Evolutionary conservation across 2,888 invertebrate genomes (phyloP).

Genomic region (Drosophila colorata): DNA sequence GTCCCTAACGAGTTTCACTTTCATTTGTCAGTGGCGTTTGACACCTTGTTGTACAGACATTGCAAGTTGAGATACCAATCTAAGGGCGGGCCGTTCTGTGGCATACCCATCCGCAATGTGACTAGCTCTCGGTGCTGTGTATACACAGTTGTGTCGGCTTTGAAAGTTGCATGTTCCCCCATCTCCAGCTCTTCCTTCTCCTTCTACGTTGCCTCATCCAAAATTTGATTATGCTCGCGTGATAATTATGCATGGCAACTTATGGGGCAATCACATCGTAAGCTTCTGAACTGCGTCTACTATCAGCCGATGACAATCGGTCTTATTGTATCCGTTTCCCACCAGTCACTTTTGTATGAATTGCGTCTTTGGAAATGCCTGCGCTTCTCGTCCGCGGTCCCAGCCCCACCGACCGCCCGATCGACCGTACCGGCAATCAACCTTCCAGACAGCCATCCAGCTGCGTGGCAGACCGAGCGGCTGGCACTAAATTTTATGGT

Average conservation of each 20-base stretch:
- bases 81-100: conserved; percentile 14
- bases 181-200: background rate
- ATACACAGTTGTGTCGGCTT: conserved; percentile 69
- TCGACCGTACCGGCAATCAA: conserved; percentile 24
- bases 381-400: conserved; percentile 6
- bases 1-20: conserved; percentile 75
- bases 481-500: conserved; percentile 72
- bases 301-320: conserved; percentile 82
- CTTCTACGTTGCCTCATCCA: conserved; percentile 13
- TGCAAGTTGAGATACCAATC: conserved; percentile 64
- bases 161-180: conserved; percentile 14
- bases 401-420: conserved; percentile 8
- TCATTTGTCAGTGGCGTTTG: conserved; percentile 81
- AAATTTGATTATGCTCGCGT: conserved; percentile 68
- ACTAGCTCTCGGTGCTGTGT: conserved; percentile 17
- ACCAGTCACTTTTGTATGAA: conserved; percentile 63
- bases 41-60: conserved; percentile 74
- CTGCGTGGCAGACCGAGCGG: conserved; percentile 57
- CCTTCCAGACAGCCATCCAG: conserved; percentile 50
- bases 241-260: conserved; percentile 72
- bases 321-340: conserved; percentile 83
- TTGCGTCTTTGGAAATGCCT: conserved; percentile 67
- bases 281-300: conserved; percentile 43
- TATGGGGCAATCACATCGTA: conserved; percentile 47
- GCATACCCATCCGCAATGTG: conserved; percentile 13